A percentile compares a stretch with the other conserved stretches of the same genome.
Evolutionary conservation across 2,888 invertebrate species (phyloP).

Genomic region (Anoplius nigerrimus): DNA sequence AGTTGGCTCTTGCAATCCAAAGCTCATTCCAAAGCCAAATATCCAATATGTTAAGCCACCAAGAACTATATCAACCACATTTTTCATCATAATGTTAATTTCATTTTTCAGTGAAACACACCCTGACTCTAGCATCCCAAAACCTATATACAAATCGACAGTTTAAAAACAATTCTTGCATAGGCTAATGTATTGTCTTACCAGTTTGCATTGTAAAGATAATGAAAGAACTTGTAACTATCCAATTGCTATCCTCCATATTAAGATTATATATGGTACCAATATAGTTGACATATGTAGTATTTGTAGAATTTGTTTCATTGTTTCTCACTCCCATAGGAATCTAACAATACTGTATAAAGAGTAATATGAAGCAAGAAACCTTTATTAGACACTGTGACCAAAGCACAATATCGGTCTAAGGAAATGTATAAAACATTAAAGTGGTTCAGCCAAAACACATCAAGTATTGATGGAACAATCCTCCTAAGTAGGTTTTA

Average conservation of each 20-base stretch:
- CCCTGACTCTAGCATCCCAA: constrained; percentile 95
- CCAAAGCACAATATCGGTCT: not conserved
- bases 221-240: constrained; percentile 91
- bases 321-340: constrained; percentile 42
- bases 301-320: constrained; percentile 54
- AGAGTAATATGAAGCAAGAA: constrained; percentile 4
- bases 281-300: constrained; percentile 49
- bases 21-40: constrained; percentile 94
- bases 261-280: constrained; percentile 79
- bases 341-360: not conserved
- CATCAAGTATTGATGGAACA: constrained; percentile 31
- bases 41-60: constrained; percentile 96
- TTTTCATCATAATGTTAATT: constrained; percentile 98
- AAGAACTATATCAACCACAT: constrained; percentile 93
- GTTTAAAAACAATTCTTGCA: not conserved
- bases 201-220: constrained; percentile 97
- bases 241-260: constrained; percentile 91
- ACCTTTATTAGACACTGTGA: not conserved
- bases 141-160: constrained; percentile 80
- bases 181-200: constrained; percentile 62
- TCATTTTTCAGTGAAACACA: constrained; percentile 95
- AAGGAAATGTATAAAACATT: constrained; percentile 63
- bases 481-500: not conserved
- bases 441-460: constrained; percentile 43
- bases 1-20: constrained; percentile 83